phyloP scores from a whole-genome alignment of 2,888 invertebrate species.

The Nemurella pictetii region DNA sequence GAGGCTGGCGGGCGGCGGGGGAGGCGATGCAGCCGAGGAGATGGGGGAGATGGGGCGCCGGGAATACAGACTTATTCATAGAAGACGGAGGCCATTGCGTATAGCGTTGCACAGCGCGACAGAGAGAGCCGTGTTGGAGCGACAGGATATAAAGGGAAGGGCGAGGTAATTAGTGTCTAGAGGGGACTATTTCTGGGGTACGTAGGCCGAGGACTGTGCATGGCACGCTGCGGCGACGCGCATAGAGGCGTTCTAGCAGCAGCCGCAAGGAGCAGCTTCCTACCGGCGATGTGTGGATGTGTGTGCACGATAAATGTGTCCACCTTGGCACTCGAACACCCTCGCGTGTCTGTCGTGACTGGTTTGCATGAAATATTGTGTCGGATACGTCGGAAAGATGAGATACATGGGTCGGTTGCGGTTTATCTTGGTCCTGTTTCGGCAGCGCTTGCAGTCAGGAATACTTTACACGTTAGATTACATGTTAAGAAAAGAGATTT shows the following conservation, averaged over 20 bases:
- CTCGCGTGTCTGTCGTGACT: background rate
- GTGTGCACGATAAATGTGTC: background rate
- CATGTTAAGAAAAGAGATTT: background rate
- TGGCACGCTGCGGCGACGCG: background rate
- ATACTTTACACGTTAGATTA: too few relatives aligned
- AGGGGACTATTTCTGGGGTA: slow-evolving; percentile 19
- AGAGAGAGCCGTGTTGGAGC: background rate
- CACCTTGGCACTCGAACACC: background rate
- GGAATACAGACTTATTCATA: slow-evolving; percentile 13
- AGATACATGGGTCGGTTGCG: background rate
- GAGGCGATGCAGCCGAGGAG: too few relatives aligned
- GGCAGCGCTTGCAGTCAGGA: too few relatives aligned
- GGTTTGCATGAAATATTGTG: background rate
- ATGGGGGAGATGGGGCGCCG: background rate
- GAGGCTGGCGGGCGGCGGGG: background rate
- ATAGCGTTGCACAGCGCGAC: background rate
- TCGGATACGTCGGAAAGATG: background rate
- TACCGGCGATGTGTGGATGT: too few relatives aligned
- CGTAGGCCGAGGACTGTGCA: background rate
- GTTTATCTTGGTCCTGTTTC: background rate
- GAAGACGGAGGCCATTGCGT: slow-evolving; percentile 7
- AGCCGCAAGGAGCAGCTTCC: background rate
- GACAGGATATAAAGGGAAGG: slow-evolving; percentile 23
- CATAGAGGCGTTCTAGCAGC: background rate
- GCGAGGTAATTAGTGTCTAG: slow-evolving; percentile 20